phyloP scores from a whole-genome alignment of 2,113 vertebrate genomes.

The human (Homo sapiens) region DNA sequence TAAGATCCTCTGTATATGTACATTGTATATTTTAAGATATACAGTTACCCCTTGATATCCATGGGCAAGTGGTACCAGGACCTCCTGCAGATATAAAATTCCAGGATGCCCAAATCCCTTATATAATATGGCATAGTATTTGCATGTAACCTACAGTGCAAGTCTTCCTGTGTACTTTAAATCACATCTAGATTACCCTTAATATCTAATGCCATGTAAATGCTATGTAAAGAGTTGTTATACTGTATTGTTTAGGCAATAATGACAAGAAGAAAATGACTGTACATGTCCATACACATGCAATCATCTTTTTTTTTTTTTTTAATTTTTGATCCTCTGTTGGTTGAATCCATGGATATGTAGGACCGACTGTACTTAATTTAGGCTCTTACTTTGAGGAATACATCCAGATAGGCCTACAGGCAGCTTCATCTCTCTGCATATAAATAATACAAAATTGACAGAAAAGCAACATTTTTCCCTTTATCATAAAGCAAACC shows the following conservation, averaged over 20 bases:
- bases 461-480: background rate
- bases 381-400: background rate
- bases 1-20: background rate
- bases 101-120: background rate
- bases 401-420: background rate
- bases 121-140: background rate
- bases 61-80: background rate
- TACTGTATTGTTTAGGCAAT: background rate
- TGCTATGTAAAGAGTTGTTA: background rate
- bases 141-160: background rate
- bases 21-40: conserved; percentile 36
- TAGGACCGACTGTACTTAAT: background rate
- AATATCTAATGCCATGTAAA: background rate
- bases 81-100: background rate
- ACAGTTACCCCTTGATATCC: background rate
- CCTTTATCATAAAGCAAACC: background rate
- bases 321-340: background rate
- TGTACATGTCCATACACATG: background rate
- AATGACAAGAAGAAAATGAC: background rate
- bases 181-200: background rate
- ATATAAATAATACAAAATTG: background rate
- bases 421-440: background rate
- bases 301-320: background rate
- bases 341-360: background rate
- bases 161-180: background rate